Percentiles rank a stretch among this genome's conserved stretches.
Conservation (phyloP, 2,113 vertebrate genomes). For the Cynoglossus semilaevis region DNA sequence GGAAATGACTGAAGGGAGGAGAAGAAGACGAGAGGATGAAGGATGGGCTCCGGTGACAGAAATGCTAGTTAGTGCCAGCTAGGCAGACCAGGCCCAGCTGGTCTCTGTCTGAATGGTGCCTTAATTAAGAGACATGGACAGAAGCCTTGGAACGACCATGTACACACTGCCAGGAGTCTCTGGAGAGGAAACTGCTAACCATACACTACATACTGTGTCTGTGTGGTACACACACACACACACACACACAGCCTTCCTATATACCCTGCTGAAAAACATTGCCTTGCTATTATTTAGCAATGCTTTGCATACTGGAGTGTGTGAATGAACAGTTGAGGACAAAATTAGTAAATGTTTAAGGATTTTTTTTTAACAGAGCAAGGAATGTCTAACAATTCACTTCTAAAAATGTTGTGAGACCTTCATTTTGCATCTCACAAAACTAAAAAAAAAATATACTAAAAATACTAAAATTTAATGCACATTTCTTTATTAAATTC, state of each 20-base stretch:
- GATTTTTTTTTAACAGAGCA: too few species aligned
- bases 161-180: constrained; percentile 59
- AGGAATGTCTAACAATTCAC: too few species aligned
- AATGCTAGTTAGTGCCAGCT: constrained; percentile 56
- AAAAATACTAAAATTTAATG: too few species aligned
- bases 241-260: constrained; percentile 22
- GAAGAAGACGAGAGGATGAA: background rate
- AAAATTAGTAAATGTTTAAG: too few species aligned
- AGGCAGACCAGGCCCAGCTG: constrained; percentile 72
- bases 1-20: background rate
- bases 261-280: constrained; percentile 63
- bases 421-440: too few species aligned
- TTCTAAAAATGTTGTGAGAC: too few species aligned
- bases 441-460: too few species aligned
- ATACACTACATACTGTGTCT: constrained; percentile 50
- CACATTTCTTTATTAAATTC: too few species aligned
- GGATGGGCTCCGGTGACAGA: constrained; percentile 33
- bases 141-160: constrained; percentile 64
- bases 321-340: constrained; percentile 20
- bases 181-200: constrained; percentile 67
- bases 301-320: constrained; percentile 59
- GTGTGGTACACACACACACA: constrained; percentile 49
- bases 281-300: constrained; percentile 64
- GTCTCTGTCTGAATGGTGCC: constrained; percentile 67
- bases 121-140: constrained; percentile 75